phyloP scores from a whole-genome alignment of 1,140 invertebrate species.

The Drosophila eugracilis region DNA sequence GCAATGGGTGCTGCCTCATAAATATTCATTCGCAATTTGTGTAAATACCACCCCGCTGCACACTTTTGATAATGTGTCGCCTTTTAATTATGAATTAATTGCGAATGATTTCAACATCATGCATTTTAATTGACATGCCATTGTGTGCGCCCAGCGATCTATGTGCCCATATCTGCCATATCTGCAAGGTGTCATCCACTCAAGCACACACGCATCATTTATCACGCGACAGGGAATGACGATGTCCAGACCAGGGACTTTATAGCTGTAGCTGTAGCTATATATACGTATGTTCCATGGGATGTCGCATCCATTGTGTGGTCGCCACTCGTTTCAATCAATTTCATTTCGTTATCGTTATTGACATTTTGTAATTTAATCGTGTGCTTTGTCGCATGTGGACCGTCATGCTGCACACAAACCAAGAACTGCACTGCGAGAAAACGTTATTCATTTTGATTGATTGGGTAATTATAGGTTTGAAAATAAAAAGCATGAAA shows the following conservation, averaged over 20 bases:
- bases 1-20: conserved; percentile 18
- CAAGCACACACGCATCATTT: conserved; percentile 65
- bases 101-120: conserved; percentile 82
- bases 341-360: conserved; percentile 81
- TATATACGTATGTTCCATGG: conserved; percentile 11
- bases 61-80: conserved; percentile 80
- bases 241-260: conserved; percentile 9
- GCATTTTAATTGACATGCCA: conserved; percentile 81
- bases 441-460: no score
- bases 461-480: no score
- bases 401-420: conserved; percentile 46
- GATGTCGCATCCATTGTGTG: conserved; percentile 50
- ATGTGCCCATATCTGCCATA: conserved; percentile 31
- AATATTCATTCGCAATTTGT: conserved; percentile 79
- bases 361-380: conserved; percentile 80
- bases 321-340: conserved; percentile 78
- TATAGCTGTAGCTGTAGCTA: conserved; percentile 1
- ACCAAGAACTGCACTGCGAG: conserved; percentile 12
- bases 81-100: conserved; percentile 82
- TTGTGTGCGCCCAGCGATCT: conserved; percentile 46
- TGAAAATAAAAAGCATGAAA: neutral
- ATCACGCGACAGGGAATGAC: conserved; percentile 51
- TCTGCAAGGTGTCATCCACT: conserved; percentile 62
- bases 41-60: conserved; percentile 50
- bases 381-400: conserved; percentile 73